These are phyloP conservation scores for Homalodisca vitripennis DNA, from an alignment of 1,140 invertebrate species.

Conservation along the genomic window DNA sequence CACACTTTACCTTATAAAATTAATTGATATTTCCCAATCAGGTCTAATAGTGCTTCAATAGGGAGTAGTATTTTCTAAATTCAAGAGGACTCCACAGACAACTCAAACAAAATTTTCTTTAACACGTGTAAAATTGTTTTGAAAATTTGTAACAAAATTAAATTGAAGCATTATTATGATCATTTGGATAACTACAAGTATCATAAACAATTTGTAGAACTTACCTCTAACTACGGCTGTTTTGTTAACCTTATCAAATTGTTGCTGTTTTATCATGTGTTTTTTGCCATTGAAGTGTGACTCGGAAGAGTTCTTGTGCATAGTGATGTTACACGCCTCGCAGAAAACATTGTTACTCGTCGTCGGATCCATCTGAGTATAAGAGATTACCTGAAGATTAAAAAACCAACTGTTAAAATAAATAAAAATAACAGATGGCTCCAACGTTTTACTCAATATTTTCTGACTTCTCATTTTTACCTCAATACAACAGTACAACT, in stretches of 20 bases:
- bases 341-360: neutral
- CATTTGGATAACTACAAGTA: too few species aligned
- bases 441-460: neutral
- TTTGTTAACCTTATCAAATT: slow-evolving; percentile 4
- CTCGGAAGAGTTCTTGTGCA: neutral
- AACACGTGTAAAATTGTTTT: too few species aligned
- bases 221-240: slow-evolving; percentile 3
- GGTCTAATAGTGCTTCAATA: too few species aligned
- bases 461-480: neutral
- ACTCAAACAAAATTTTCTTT: too few species aligned
- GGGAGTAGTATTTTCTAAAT: too few species aligned
- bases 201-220: too few species aligned
- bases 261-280: slow-evolving; percentile 3
- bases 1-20: too few species aligned
- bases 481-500: neutral
- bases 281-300: slow-evolving; percentile 16
- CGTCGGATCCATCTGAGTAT: neutral
- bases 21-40: too few species aligned
- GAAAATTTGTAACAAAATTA: too few species aligned
- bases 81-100: too few species aligned
- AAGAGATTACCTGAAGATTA: neutral
- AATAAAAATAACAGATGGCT: neutral
- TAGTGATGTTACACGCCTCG: neutral
- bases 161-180: too few species aligned
- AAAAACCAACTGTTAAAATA: too few species aligned